These are phyloP conservation scores for Eupithecia dodoneata DNA, from an alignment of 2,888 invertebrate genomes.

Conservation along the genomic window DNA sequence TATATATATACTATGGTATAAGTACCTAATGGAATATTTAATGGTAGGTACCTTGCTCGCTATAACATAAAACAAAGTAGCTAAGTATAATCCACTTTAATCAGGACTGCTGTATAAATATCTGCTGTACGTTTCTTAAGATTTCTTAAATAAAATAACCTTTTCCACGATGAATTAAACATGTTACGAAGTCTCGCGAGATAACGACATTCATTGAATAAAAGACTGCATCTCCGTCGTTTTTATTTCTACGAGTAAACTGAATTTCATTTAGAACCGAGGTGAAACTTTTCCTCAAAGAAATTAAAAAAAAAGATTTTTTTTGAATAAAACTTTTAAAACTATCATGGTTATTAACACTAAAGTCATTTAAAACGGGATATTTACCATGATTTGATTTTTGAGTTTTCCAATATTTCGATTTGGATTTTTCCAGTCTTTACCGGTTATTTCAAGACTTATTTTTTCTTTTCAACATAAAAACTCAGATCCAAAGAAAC, in stretches of 20 bases:
- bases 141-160: neutral
- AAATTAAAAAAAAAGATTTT: too few relatives aligned
- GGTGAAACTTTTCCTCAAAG: neutral
- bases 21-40: too few relatives aligned
- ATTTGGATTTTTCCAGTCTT: neutral
- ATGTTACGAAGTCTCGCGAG: neutral
- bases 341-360: too few relatives aligned
- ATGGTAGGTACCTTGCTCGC: neutral
- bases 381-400: too few relatives aligned
- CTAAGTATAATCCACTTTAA: neutral
- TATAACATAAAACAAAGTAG: neutral
- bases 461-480: neutral
- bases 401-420: too few relatives aligned
- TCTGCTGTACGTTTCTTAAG: neutral
- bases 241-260: neutral
- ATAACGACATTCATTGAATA: constrained; percentile 8
- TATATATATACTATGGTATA: too few relatives aligned
- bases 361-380: too few relatives aligned
- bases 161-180: neutral
- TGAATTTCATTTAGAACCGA: neutral
- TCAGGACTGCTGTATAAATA: neutral
- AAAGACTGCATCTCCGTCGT: neutral
- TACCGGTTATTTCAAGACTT: neutral
- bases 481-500: neutral
- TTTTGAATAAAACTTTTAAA: too few relatives aligned